phyloP scores from a whole-genome alignment of 2,113 vertebrate species.

The Dromas ardeola region DNA sequence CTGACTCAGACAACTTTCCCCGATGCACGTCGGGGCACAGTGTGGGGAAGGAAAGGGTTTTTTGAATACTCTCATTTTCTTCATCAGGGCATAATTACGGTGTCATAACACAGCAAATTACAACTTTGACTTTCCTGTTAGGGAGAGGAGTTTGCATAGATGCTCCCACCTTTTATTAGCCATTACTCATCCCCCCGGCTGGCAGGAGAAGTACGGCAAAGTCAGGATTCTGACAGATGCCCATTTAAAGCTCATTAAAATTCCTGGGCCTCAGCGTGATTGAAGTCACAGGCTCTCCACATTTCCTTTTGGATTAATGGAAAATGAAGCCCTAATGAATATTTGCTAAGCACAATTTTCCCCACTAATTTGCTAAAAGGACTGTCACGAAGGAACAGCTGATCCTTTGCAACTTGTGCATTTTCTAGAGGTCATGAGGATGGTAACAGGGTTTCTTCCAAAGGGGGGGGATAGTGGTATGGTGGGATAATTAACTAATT shows the following conservation, averaged over 20 bases:
- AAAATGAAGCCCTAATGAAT: slow-evolving; percentile 75
- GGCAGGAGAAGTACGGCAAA: slow-evolving; percentile 63
- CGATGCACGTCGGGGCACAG: not conserved
- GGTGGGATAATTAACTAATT: slow-evolving; percentile 59
- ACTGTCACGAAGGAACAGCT: slow-evolving; percentile 60
- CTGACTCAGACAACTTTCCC: not conserved
- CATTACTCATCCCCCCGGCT: slow-evolving; percentile 67
- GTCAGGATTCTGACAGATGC: slow-evolving; percentile 75
- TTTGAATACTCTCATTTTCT: slow-evolving; percentile 32
- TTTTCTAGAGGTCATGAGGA: slow-evolving; percentile 50
- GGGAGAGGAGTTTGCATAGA: slow-evolving; percentile 32
- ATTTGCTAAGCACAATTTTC: slow-evolving; percentile 72
- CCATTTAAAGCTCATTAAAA: slow-evolving; percentile 80
- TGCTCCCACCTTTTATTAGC: slow-evolving; percentile 68
- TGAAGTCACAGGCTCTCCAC: slow-evolving; percentile 67
- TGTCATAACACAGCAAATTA: slow-evolving; percentile 70
- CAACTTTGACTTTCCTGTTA: slow-evolving; percentile 68
- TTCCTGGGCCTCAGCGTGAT: slow-evolving; percentile 71
- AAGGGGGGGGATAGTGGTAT: not conserved
- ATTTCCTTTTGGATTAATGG: slow-evolving; percentile 75
- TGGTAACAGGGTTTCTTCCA: slow-evolving; percentile 26
- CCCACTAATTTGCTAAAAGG: slow-evolving; percentile 70
- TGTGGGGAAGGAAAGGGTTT: not conserved
- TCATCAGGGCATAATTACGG: slow-evolving; percentile 64
- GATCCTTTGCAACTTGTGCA: slow-evolving; percentile 44